Evolutionary conservation across 2,113 vertebrate genomes (phyloP).

Genomic region (Hydrolagus affinis): DNA sequence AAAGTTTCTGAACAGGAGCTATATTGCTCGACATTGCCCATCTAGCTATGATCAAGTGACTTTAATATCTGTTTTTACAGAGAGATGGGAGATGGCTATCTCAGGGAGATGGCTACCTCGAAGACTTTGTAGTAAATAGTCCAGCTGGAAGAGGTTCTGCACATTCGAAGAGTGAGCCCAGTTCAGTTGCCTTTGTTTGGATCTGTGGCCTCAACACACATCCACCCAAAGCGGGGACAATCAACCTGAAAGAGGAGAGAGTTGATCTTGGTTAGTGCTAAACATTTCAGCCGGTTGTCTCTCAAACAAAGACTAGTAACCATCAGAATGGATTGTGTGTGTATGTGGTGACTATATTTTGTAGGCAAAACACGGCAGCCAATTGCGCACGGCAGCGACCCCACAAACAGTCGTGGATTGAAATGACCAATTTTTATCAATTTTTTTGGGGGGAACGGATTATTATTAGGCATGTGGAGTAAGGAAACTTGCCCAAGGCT

Average conservation of each 20-base stretch:
- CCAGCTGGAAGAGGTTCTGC: conserved; percentile 84
- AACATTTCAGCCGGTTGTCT: conserved; percentile 6
- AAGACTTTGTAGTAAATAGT: conserved; percentile 91
- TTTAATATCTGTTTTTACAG: neutral
- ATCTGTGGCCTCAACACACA: conserved; percentile 89
- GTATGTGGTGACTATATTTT: too few species aligned
- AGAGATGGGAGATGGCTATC: too few species aligned
- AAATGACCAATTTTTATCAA: too few species aligned
- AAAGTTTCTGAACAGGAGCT: neutral
- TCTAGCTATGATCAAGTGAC: neutral
- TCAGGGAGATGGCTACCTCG: conserved; percentile 55
- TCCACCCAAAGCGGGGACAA: conserved; percentile 82
- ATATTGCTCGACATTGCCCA: neutral
- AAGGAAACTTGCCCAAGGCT: too few species aligned
- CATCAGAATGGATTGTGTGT: neutral
- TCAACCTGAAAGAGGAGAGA: conserved; percentile 57
- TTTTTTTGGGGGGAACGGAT: too few species aligned
- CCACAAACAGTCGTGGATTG: too few species aligned
- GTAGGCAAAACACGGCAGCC: too few species aligned
- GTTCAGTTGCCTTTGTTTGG: conserved; percentile 83
- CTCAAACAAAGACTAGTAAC: conserved; percentile 11
- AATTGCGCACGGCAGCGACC: too few species aligned
- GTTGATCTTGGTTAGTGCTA: conserved; percentile 24
- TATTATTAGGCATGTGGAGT: too few species aligned
- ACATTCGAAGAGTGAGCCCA: conserved; percentile 80